These are phyloP conservation scores for Hyposoter didymator DNA, from an alignment of 2,888 invertebrate species.

Conservation along the genomic window DNA sequence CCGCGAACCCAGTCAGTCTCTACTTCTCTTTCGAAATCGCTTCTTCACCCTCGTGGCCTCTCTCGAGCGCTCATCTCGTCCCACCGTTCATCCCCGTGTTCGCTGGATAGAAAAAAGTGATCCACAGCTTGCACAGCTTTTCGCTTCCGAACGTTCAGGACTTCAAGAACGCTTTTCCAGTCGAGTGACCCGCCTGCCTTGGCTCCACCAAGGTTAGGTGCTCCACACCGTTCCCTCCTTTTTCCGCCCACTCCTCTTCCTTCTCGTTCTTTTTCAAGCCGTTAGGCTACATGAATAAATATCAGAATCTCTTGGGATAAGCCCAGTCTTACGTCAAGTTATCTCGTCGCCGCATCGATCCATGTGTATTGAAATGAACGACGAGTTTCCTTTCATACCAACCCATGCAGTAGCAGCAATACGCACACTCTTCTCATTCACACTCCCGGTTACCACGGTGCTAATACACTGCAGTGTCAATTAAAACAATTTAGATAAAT, in stretches of 20 bases:
- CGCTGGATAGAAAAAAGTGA: conserved; percentile 77
- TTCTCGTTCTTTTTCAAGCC: conserved; percentile 35
- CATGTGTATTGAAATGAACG: conserved; percentile 60
- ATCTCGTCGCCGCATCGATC: conserved; percentile 78
- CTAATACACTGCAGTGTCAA: not conserved
- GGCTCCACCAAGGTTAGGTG: conserved; percentile 51
- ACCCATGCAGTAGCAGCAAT: not conserved
- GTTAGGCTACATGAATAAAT: conserved; percentile 81
- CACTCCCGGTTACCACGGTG: not conserved
- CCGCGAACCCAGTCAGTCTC: conserved; percentile 28
- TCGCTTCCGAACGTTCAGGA: conserved; percentile 74
- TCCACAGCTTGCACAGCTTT: conserved; percentile 78
- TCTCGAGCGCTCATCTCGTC: conserved; percentile 31
- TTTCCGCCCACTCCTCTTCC: conserved; percentile 24
- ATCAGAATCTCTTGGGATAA: conserved; percentile 82
- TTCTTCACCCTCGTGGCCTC: conserved; percentile 51
- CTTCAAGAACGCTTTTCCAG: conserved; percentile 81
- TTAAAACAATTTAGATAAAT: not conserved
- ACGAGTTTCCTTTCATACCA: not conserved
- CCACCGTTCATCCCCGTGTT: conserved; percentile 28
- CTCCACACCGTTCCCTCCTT: not conserved
- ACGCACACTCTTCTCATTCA: not conserved
- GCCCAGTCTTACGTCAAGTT: conserved; percentile 81
- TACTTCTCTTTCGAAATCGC: conserved; percentile 50
- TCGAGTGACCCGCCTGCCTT: conserved; percentile 75